Evolutionary conservation across 1,140 invertebrate species (phyloP), one percentile per base, ranked within the genome.

Genomic region (Drosophila oshimai): DNA sequence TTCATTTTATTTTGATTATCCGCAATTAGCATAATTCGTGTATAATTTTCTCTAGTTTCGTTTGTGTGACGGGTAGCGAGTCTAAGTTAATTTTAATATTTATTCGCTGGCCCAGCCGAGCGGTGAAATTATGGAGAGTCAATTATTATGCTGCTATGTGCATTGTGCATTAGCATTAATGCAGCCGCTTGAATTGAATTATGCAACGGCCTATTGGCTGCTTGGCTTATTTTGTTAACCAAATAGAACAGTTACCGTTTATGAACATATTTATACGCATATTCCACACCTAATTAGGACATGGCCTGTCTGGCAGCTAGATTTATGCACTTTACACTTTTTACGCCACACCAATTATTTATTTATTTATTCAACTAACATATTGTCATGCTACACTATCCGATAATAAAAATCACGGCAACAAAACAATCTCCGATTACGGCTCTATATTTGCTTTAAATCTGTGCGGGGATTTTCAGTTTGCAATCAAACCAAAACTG

Each of bases 281-380:
- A 75, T 69, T 51, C 33, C 46, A 70, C 54, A 54, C 29, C 54
- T 61, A 80, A 75, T 79, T 62, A 75, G 57, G 64, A 74, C 26
- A 22, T 37, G 12, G 42, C 22, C 37, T 15, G 36, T 9, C 22
- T 34, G 60, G 36, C 46, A 24, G 51, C 55, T 47, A 71, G 71
- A 60, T 81, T 72, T 67, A 67, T 61, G 50, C 64, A 60, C 49
- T 57, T 44, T 20, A 71, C 64, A 70, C 67, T 67, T 84, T 61
- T 57, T 71, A 15, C 62, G 49, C 70, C 29, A 81, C 74, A 58
- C 61, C 42, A 75, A 68, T 55, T 72, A 84, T 84, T 84, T 87
- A 86, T 87, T 86, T 86, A 86, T 86, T 86, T 86, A 86, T 86
- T 86, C 61, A 86, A 76, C 80, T 80, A 87, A 87, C 81, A 86